A percentile compares a stretch with the other conserved stretches of the same genome.
Evolutionary conservation across 2,113 vertebrate genomes (phyloP).

Genomic region (Psilopsiagon aymara): DNA sequence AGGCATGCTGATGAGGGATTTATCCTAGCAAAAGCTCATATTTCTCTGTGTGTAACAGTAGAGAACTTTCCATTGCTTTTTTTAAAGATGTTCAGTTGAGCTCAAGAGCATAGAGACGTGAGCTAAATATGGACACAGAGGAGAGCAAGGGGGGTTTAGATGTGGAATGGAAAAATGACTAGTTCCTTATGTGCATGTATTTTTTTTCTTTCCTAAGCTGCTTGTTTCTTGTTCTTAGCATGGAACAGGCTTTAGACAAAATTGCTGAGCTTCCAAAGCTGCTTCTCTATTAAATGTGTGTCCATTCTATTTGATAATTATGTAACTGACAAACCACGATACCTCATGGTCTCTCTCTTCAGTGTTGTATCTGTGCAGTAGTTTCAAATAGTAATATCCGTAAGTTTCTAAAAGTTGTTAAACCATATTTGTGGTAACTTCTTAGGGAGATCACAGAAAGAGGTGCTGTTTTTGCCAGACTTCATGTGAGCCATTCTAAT

Average conservation of each 20-base stretch:
- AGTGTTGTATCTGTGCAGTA: not conserved
- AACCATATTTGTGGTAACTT: not conserved
- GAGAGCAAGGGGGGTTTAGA: not conserved
- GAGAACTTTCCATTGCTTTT: not conserved
- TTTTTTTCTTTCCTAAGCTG: not conserved
- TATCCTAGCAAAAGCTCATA: not conserved
- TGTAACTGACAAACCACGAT: not conserved
- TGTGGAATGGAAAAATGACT: not conserved
- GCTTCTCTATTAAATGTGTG: not conserved
- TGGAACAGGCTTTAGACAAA: not conserved
- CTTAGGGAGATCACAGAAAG: not conserved
- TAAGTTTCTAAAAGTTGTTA: not conserved
- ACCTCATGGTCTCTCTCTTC: not conserved
- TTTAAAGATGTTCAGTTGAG: not conserved
- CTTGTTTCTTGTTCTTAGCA: not conserved
- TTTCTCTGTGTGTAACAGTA: not conserved
- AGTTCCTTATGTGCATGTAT: not conserved
- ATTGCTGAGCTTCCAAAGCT: not conserved
- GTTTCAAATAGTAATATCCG: not conserved
- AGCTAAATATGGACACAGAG: not conserved
- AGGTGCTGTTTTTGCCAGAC: not conserved
- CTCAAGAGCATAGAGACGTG: accelerated
- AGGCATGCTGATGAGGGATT: not conserved
- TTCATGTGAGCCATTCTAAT: not conserved
- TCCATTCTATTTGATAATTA: not conserved